Evolutionary conservation across 35 echinoderm and acorn worm genomes (phyloP).

Genomic region (Stichopus chloronotus): DNA sequence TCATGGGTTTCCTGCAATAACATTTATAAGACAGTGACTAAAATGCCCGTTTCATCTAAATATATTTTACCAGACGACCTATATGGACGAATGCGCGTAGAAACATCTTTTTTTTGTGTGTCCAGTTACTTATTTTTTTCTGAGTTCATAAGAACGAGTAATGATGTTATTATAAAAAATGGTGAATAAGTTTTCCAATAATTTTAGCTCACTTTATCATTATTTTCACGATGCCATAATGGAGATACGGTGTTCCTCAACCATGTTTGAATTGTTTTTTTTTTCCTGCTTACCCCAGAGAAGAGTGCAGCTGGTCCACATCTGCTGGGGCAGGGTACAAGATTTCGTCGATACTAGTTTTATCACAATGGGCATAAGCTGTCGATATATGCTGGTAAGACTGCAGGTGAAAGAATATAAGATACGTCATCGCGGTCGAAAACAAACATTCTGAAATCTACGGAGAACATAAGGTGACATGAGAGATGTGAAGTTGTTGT

Average conservation of each 20-base stretch:
- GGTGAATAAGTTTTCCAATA: no score
- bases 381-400: slow-evolving; percentile 86
- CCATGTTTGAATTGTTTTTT: neutral
- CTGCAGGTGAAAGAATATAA: slow-evolving; percentile 45
- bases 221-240: no score
- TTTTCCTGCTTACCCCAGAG: slow-evolving; percentile 67
- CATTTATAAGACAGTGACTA: neutral
- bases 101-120: neutral
- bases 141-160: neutral
- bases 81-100: no score
- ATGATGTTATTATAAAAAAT: neutral
- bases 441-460: no score
- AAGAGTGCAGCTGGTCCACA: slow-evolving; percentile 73
- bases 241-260: neutral
- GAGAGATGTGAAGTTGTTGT: no score
- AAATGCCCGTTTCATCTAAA: no score
- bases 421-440: no score
- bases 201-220: no score
- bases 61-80: no score
- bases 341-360: slow-evolving; percentile 83
- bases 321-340: slow-evolving; percentile 93
- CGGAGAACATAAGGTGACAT: no score
- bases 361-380: slow-evolving; percentile 94
- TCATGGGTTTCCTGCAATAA: neutral
- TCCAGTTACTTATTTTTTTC: neutral